Evolutionary conservation across 53 echinoderm and acorn worm genomes (phyloP).

Genomic region (Antedon mediterranea): DNA sequence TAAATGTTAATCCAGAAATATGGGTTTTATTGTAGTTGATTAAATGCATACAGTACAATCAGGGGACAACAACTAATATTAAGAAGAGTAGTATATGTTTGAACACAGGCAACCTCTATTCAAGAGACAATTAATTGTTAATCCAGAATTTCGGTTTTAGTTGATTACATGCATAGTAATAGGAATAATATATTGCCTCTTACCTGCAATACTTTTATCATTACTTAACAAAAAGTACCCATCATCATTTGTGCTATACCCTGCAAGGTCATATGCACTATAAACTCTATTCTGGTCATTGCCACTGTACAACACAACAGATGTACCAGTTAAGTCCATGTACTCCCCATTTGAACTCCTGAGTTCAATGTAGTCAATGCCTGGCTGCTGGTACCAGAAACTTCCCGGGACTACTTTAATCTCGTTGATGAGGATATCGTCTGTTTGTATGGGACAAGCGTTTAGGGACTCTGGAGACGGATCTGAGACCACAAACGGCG

Average conservation of each 20-base stretch:
- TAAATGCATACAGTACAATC: too few species aligned
- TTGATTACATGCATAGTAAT: too few species aligned
- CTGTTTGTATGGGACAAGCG: conserved; percentile 57
- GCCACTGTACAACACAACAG: conserved; percentile 62
- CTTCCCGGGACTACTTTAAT: conserved; percentile 53
- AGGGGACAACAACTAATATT: too few species aligned
- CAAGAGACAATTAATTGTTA: too few species aligned
- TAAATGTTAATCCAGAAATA: too few species aligned
- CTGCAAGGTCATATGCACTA: conserved; percentile 44
- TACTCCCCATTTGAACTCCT: conserved; percentile 63
- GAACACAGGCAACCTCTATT: too few species aligned
- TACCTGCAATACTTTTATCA: neutral
- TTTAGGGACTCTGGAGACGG: conserved; percentile 46
- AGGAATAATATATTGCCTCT: too few species aligned
- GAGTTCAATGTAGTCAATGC: conserved; percentile 89
- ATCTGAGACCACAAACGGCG: conserved; percentile 24
- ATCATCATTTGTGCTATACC: conserved; percentile 45
- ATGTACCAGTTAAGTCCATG: conserved; percentile 26
- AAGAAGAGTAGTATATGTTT: too few species aligned
- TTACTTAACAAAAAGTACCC: conserved; percentile 60
- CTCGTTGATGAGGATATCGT: conserved; percentile 72
- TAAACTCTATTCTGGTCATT: conserved; percentile 38
- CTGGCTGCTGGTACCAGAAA: conserved; percentile 8
- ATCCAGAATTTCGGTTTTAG: too few species aligned
- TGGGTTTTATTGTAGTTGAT: too few species aligned